A percentile compares a stretch with the other conserved stretches of the same genome.
phyloP scores from a whole-genome alignment of 1,140 invertebrate genomes.

The Ladona fulva region DNA sequence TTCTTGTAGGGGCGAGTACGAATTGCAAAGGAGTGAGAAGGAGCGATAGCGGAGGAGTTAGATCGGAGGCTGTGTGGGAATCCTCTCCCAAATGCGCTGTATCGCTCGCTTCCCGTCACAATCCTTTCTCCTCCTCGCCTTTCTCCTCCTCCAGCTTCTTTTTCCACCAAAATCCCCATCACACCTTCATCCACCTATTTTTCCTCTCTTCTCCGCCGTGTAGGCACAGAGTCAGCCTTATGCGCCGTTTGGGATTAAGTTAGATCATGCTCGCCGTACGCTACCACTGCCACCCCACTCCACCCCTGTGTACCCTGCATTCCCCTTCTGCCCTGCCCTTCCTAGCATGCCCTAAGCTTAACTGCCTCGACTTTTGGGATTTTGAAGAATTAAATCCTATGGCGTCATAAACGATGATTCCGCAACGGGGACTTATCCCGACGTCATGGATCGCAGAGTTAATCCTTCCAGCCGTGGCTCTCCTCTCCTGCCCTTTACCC shows the following conservation, averaged over 20 bases:
- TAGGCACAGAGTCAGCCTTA: background rate
- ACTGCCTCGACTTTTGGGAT: conserved; percentile 7
- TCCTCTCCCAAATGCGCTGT: too few species aligned
- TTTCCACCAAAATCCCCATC: background rate
- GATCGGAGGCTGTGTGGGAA: too few species aligned
- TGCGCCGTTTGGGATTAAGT: background rate
- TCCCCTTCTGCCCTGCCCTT: background rate
- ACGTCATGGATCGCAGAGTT: background rate
- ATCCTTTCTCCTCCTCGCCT: background rate
- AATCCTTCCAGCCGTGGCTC: background rate
- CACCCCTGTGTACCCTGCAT: background rate
- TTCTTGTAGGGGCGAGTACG: too few species aligned
- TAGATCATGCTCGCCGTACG: background rate
- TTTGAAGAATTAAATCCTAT: conserved; percentile 10
- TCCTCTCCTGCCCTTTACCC: background rate
- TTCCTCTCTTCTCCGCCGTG: background rate
- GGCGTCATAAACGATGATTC: conserved; percentile 8
- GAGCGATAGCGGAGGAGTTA: too few species aligned
- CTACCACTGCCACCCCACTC: background rate
- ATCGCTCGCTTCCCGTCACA: background rate
- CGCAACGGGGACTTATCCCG: background rate
- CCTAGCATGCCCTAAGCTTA: background rate
- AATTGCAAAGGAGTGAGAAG: too few species aligned
- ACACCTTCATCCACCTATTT: background rate
- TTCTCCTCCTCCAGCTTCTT: background rate